Conservation (phyloP, 2,797 vertebrate species). For the Nyctibius grandis region DNA sequence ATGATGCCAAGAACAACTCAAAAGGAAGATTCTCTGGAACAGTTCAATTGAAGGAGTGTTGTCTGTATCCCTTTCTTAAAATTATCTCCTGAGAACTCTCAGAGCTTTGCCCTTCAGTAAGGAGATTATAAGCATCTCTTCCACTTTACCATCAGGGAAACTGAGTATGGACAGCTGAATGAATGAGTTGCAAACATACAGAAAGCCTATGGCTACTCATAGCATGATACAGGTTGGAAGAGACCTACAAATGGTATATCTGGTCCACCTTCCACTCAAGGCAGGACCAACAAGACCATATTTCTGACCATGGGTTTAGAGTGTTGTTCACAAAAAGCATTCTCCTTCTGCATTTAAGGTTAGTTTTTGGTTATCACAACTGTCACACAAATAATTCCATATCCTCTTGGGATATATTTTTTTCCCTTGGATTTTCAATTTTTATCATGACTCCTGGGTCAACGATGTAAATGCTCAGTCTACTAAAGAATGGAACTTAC, state of each 20-base stretch:
- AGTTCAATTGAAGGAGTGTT: background rate
- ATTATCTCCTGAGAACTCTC: background rate
- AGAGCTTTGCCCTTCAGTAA: background rate
- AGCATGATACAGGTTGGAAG: background rate
- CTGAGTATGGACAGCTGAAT: background rate
- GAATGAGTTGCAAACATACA: background rate
- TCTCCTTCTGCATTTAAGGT: background rate
- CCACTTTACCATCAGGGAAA: background rate
- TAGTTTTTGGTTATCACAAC: background rate
- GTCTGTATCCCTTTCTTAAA: background rate
- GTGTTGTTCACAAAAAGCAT: background rate
- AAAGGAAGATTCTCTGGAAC: background rate
- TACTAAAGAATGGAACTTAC: background rate
- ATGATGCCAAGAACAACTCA: rapidly evolving
- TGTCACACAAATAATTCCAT: background rate
- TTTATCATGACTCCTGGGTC: background rate
- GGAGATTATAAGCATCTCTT: rapidly evolving
- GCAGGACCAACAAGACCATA: background rate
- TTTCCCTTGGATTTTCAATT: background rate
- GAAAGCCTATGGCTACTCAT: background rate
- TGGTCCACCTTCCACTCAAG: background rate
- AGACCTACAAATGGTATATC: background rate
- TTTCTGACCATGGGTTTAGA: background rate
- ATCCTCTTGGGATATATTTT: background rate
- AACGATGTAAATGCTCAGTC: background rate